Evolutionary conservation across 2,797 vertebrate genomes (phyloP).

Genomic region (Chelidonichthys spinosus): DNA sequence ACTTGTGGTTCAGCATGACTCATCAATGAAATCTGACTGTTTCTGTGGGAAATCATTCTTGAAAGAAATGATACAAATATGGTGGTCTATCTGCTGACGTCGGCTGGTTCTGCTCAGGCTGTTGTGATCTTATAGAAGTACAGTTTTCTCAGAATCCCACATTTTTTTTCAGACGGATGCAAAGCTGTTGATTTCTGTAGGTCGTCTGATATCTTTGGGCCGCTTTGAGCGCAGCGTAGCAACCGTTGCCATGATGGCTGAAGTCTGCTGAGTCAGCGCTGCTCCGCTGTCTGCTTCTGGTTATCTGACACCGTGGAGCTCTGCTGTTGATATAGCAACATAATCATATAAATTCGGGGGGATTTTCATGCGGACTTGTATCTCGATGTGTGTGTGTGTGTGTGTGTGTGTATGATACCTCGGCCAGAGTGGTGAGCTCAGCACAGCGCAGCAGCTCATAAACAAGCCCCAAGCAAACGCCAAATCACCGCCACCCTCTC

Average conservation of each 20-base stretch:
- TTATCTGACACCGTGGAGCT: constrained; percentile 47
- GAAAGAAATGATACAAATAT: not conserved
- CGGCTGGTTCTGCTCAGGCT: not conserved
- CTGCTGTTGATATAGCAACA: constrained; percentile 42
- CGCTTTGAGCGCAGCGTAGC: constrained; percentile 4
- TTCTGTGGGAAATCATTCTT: constrained; percentile 17
- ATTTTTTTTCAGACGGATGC: not conserved
- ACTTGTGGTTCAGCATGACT: constrained; percentile 43
- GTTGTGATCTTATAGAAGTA: not conserved
- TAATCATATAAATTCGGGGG: constrained; percentile 31
- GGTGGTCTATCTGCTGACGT: constrained; percentile 33
- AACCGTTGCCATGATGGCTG: constrained; percentile 12
- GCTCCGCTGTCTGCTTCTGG: constrained; percentile 36
- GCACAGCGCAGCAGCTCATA: constrained; percentile 38
- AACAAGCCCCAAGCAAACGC: constrained; percentile 34
- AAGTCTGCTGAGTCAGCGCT: constrained; percentile 41
- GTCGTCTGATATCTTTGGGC: constrained; percentile 22
- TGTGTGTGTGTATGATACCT: not conserved
- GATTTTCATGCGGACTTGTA: constrained; percentile 25
- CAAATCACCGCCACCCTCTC: not conserved
- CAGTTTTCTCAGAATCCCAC: not conserved
- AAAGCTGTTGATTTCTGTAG: not conserved
- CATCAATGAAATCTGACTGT: constrained; percentile 35
- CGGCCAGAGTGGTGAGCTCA: constrained; percentile 44
- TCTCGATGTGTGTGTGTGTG: constrained; percentile 21